These are phyloP conservation scores for Spea bombifrons DNA, from an alignment of 2,113 vertebrate species.

Conservation along the genomic window DNA sequence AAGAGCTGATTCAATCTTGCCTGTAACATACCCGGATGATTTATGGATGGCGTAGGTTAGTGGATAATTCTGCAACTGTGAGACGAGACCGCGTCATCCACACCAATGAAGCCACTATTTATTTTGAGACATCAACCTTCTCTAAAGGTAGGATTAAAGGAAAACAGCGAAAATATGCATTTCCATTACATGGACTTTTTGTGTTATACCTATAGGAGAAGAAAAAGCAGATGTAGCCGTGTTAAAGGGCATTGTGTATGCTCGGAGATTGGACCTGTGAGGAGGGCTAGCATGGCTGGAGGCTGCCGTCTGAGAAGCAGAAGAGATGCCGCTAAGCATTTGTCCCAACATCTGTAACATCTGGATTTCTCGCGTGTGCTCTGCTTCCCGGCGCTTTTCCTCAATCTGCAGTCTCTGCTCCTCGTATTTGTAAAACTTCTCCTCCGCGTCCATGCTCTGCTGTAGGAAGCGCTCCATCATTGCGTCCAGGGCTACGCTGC, in stretches of 20 bases:
- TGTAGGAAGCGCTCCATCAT: conserved; percentile 87
- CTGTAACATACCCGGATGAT: too few relatives aligned
- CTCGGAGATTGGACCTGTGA: conserved; percentile 59
- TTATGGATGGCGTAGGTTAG: too few relatives aligned
- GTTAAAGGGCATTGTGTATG: conserved; percentile 64
- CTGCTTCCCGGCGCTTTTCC: conserved; percentile 78
- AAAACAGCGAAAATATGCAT: too few relatives aligned
- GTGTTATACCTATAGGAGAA: conserved; percentile 73
- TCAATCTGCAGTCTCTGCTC: conserved; percentile 82
- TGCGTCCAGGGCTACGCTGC: conserved; percentile 78
- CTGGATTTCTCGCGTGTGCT: conserved; percentile 80
- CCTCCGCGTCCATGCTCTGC: conserved; percentile 80
- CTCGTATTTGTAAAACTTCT: conserved; percentile 81
- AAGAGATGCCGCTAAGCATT: conserved; percentile 79
- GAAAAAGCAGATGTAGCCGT: conserved; percentile 63
- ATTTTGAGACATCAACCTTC: too few relatives aligned
- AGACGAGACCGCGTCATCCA: too few relatives aligned
- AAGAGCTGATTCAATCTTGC: too few relatives aligned
- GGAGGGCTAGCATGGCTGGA: conserved; percentile 57
- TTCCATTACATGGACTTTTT: not conserved
- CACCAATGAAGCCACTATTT: too few relatives aligned
- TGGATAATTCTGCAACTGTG: too few relatives aligned
- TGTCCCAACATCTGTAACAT: conserved; percentile 89
- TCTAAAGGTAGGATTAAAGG: too few relatives aligned
- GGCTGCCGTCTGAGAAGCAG: conserved; percentile 57